These are phyloP conservation scores for Rhopalosiphum padi DNA, from an alignment of 1,140 invertebrate genomes.

Conservation along the genomic window DNA sequence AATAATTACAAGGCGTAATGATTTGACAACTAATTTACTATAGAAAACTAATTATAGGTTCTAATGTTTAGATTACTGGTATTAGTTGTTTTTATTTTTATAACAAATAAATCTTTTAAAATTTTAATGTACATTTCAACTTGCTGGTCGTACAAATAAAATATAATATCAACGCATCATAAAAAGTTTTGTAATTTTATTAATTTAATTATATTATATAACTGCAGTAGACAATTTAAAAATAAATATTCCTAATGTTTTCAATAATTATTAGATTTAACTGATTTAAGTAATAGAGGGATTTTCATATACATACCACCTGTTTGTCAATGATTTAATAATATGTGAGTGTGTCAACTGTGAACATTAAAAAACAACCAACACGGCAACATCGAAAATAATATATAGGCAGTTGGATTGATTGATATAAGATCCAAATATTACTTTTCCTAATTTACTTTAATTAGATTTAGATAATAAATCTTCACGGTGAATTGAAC, in stretches of 20 bases:
- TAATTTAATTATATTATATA: too few relatives aligned
- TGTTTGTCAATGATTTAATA: too few relatives aligned
- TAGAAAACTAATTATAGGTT: neutral
- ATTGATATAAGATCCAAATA: neutral
- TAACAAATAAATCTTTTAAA: neutral
- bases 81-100: neutral
- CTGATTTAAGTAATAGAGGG: neutral
- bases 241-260: neutral
- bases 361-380: too few relatives aligned
- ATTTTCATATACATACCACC: neutral
- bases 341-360: too few relatives aligned
- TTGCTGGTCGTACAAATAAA: neutral
- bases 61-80: neutral
- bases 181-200: too few relatives aligned
- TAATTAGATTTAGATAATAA: neutral
- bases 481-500: neutral
- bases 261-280: neutral
- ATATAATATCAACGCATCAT: neutral
- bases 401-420: neutral
- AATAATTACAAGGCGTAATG: too few relatives aligned
- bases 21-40: too few relatives aligned
- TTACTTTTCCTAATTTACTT: neutral
- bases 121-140: neutral
- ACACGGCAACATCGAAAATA: neutral
- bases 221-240: neutral